Conservation (phyloP, 2,888 invertebrate species). For the Malachius bipustulatus region DNA sequence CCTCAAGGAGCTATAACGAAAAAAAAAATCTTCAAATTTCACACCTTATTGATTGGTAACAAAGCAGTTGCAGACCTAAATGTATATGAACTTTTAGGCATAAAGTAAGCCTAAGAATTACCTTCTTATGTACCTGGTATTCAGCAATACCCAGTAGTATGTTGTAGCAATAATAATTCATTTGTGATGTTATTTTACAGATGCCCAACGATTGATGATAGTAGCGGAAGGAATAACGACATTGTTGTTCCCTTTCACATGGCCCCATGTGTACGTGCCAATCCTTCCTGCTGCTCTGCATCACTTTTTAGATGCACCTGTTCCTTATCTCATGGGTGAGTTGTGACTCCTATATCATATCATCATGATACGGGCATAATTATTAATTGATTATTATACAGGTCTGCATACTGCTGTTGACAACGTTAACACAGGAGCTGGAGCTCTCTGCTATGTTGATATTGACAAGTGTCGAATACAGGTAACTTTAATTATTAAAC, state of each 20-base stretch:
- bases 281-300: conserved; percentile 89
- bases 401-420: conserved; percentile 51
- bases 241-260: conserved; percentile 85
- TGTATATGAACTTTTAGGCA: too few relatives aligned
- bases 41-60: too few relatives aligned
- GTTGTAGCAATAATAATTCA: too few relatives aligned
- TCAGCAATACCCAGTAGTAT: too few relatives aligned
- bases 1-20: too few relatives aligned
- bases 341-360: conserved; percentile 1
- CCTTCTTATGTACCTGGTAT: too few relatives aligned
- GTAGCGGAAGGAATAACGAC: conserved; percentile 89
- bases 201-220: conserved; percentile 90
- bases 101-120: too few relatives aligned
- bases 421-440: conserved; percentile 55
- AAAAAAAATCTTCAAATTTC: too few relatives aligned
- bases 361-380: conserved; percentile 6
- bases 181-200: too few relatives aligned
- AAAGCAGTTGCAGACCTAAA: too few relatives aligned
- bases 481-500: too few relatives aligned
- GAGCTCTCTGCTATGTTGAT: conserved; percentile 91
- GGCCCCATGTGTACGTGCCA: conserved; percentile 99
- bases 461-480: conserved; percentile 88
- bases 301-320: conserved; percentile 97
- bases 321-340: conserved; percentile 95
- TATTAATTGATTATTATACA: conserved; percentile 21